Evolutionary conservation across 2,797 vertebrate genomes (phyloP).

Genomic region (Xiphophorus birchmanni): DNA sequence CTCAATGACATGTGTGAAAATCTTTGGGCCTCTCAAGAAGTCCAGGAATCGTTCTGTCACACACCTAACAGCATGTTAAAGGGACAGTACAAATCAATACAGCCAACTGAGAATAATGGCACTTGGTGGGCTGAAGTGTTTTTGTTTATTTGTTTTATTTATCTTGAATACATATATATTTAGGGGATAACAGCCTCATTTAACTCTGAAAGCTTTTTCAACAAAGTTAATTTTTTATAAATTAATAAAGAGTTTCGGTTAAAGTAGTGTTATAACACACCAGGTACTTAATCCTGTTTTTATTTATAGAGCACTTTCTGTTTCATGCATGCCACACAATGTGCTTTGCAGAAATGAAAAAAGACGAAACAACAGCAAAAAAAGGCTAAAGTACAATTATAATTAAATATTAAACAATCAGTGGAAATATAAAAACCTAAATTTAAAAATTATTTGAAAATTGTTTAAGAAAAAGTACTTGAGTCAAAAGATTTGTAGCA

Average conservation of each 20-base stretch:
- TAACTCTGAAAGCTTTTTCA: neutral
- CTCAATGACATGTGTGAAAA: conserved; percentile 75
- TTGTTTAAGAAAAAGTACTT: neutral
- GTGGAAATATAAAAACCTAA: neutral
- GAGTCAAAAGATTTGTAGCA: neutral
- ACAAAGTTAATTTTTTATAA: neutral
- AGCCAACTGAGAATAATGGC: conserved; percentile 42
- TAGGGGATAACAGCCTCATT: neutral
- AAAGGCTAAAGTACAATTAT: neutral
- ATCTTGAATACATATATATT: neutral
- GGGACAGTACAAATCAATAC: conserved; percentile 53
- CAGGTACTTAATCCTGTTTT: neutral
- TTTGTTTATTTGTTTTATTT: conserved; percentile 10
- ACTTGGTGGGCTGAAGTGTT: neutral
- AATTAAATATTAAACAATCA: neutral
- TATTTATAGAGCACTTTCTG: neutral
- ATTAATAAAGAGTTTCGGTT: neutral
- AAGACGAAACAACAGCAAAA: neutral
- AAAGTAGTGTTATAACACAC: neutral
- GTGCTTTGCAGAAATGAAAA: neutral
- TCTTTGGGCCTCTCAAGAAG: conserved; percentile 61
- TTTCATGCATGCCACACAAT: neutral
- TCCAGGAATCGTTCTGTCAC: conserved; percentile 59
- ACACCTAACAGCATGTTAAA: conserved; percentile 60
- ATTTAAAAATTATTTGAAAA: neutral